Base-by-base conservation (phyloP, 2,888 invertebrate species). In the Drosophila antonietae region DNA sequence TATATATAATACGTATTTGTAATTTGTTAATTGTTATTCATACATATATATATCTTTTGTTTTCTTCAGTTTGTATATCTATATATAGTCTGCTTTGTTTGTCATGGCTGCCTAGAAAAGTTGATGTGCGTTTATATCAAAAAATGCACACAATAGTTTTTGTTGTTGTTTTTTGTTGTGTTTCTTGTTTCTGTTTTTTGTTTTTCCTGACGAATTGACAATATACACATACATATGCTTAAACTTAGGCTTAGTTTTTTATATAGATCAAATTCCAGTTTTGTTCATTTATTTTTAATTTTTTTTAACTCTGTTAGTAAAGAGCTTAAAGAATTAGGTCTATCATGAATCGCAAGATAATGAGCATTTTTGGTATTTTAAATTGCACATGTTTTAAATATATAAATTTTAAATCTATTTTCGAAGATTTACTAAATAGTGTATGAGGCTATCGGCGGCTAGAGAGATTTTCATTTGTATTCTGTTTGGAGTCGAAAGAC, bases 201-300 rank as follows among this genome's bases (percentile, higher is more conserved):
- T 28, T 28, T 62, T 67, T 61, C 37, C 72, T 75, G 74, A 74
- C 68, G 80, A 86, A 86, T 86, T 88, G 86, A 89, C 88, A 56
- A 59, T 76, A 76, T 68, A 68, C 69, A 31, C 8, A 41, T 53
- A 53, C 23, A 53, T 35, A 73, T 68, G 67, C 51, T 73, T 61
- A 37, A 55, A 51, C 62, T 71, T 81, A 79, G 71, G 52, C 68
- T 81, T 78, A 81, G 69, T 47, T 37, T 23, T 15, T 37, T n/a
- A 58, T 43, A 66, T 77, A 77, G 70, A 57, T 77, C 61, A 77
- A 74, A 76, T 79, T 81, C 68, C 78, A 55, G 63, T 73, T 75
- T 67, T 75, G 52, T 55, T 59, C 56, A 10, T 43, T 44, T 6
- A 15, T 6, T 63, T 31, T n/a, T 23, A 10, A 8, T 28, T 33